phyloP scores from a whole-genome alignment of 2,113 vertebrate species.

The Heloderma charlesbogerti region DNA sequence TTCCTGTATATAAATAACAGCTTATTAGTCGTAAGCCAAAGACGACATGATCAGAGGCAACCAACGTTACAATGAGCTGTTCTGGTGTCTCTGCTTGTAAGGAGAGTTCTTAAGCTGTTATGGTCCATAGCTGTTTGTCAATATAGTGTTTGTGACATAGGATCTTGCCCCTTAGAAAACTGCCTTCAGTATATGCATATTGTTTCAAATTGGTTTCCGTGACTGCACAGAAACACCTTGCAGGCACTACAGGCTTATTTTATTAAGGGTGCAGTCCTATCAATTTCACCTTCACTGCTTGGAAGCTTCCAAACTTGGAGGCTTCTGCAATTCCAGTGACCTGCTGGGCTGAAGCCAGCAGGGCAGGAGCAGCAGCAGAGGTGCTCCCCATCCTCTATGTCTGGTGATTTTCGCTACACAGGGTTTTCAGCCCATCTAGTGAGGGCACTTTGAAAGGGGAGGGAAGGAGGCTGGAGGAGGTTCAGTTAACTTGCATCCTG shows the following conservation, averaged over 20 bases:
- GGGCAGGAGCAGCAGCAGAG: too few relatives aligned
- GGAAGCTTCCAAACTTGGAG: too few relatives aligned
- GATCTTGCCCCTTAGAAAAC: not conserved
- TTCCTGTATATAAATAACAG: accelerated
- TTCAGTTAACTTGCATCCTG: too few relatives aligned
- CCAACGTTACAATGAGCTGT: too few relatives aligned
- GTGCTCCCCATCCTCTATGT: too few relatives aligned
- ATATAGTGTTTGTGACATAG: not conserved
- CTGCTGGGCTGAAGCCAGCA: too few relatives aligned
- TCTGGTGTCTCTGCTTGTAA: not conserved
- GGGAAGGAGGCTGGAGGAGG: too few relatives aligned
- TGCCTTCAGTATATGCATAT: not conserved
- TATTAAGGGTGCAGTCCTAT: not conserved
- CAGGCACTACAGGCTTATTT: not conserved
- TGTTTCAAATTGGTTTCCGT: not conserved
- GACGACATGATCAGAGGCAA: not conserved
- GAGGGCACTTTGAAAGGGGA: too few relatives aligned
- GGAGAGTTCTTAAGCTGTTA: not conserved
- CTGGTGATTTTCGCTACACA: too few relatives aligned
- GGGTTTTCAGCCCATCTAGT: too few relatives aligned
- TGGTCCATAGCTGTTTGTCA: not conserved
- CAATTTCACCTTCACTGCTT: too few relatives aligned
- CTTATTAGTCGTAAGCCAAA: not conserved
- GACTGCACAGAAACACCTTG: not conserved
- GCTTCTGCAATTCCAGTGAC: too few relatives aligned